Percentiles rank a stretch among this genome's conserved stretches.
phyloP scores from a whole-genome alignment of 1,140 invertebrate species.

The Solen grandis region DNA sequence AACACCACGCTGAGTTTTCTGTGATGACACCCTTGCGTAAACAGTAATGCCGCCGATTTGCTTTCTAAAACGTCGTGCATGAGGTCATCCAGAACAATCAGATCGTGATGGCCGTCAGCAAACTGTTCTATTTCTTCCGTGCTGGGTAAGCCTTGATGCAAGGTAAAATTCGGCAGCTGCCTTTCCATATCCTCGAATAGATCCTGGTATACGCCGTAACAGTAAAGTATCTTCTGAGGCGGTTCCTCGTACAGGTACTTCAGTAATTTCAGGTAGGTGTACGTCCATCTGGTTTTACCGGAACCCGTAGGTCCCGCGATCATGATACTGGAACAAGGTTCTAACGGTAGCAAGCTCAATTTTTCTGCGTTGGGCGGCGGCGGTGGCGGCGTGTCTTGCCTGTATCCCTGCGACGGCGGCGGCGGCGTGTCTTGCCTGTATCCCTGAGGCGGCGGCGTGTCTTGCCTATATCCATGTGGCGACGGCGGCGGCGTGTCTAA shows the following conservation, averaged over 20 bases:
- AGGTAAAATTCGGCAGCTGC: background rate
- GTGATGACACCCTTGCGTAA: conserved; percentile 49
- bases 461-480: too few relatives aligned
- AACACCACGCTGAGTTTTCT: conserved; percentile 8
- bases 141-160: background rate
- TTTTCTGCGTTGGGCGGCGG: background rate
- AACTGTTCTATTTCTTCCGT: conserved; percentile 2
- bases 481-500: background rate
- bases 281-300: conserved; percentile 14
- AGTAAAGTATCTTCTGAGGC: background rate
- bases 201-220: conserved; percentile 39
- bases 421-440: background rate
- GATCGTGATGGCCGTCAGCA: conserved; percentile 1
- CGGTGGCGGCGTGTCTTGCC: background rate
- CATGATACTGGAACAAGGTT: background rate
- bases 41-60: conserved; percentile 25
- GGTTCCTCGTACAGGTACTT: background rate
- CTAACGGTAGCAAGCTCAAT: conserved; percentile 1
- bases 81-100: conserved; percentile 37
- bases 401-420: background rate
- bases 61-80: conserved; percentile 8
- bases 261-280: background rate
- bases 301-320: background rate
- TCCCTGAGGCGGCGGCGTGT: too few relatives aligned
- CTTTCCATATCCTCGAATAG: conserved; percentile 18